These are phyloP conservation scores for Dromas ardeola DNA, from an alignment of 2,113 vertebrate species.

Conservation along the genomic window DNA sequence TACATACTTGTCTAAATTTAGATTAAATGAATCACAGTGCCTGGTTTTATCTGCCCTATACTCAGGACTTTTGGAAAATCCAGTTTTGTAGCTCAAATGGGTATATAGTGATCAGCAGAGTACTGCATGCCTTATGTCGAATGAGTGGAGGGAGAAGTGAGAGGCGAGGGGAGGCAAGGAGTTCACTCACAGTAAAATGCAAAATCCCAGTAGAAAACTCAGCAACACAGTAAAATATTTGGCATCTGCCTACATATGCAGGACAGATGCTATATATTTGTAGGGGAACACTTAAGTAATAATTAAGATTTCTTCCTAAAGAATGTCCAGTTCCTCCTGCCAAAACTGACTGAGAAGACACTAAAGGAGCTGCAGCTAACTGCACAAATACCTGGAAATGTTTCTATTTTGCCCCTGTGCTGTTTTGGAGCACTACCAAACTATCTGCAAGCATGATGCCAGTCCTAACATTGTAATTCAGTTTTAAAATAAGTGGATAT, in stretches of 20 bases:
- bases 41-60: background rate
- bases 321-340: background rate
- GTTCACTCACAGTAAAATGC: background rate
- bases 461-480: background rate
- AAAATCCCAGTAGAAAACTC: background rate
- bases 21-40: background rate
- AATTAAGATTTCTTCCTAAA: background rate
- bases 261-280: background rate
- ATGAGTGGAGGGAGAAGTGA: accelerated
- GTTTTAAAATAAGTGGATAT: background rate
- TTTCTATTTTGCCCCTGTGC: background rate
- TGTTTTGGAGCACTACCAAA: background rate
- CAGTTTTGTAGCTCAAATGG: background rate
- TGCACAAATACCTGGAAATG: background rate
- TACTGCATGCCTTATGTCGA: background rate
- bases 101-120: background rate
- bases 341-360: background rate
- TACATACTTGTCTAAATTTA: background rate
- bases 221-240: background rate
- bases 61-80: background rate
- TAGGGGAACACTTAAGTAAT: background rate
- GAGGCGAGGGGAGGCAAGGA: background rate
- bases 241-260: background rate
- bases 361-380: background rate
- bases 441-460: background rate